Base-by-base conservation (phyloP, 2,888 invertebrate species). In the Cloeon dipterum region DNA sequence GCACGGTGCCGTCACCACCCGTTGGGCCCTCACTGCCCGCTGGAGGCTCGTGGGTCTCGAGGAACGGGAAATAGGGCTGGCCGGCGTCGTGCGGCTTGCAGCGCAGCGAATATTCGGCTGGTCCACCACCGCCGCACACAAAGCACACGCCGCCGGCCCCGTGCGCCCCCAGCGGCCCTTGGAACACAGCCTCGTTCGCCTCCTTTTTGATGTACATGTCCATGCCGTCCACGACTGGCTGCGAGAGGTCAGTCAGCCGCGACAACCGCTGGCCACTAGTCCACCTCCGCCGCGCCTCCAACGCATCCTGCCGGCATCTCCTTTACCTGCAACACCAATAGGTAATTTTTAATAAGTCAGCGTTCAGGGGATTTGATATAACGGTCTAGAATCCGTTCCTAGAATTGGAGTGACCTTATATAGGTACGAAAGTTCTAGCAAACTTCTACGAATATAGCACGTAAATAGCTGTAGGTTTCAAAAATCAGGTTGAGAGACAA, bases 31-130 rank as follows among this genome's bases (percentile, higher is more conserved):
- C 55, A 46, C 65, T 58, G n/a, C 77, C 78, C 39, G 65, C 61
- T 0, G 91, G 89, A 11, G 85, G 74, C 44, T 83, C 78, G 59
- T 89, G 89, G 14, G 77, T 74, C 48, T 83, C 83, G 52, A 91
- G 63, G 60, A 91, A 91, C 35, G 89, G 86, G 59, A 89, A 91
- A 57, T 81, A 83, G 8, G 89, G 75, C 55, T 82, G 81, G n/a
- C n/a, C n/a, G 26, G 74, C 65, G 44, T 72, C 66, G 46, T 70
- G 38, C 3, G 72, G 70, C 52, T 74, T 74, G 34, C 72, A 68
- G 43, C 69, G 62, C 35, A 76, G 49, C 48, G 66, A 63, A 49
- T 62, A 66, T 35, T 64, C 61, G 42, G 72, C 61, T 42, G 69
- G 69, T 44, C 73, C 74, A 44, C 69, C 59, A 34, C 66, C 74